phyloP scores from a whole-genome alignment of 2,888 invertebrate genomes.

The Polydesmus complanatus region DNA sequence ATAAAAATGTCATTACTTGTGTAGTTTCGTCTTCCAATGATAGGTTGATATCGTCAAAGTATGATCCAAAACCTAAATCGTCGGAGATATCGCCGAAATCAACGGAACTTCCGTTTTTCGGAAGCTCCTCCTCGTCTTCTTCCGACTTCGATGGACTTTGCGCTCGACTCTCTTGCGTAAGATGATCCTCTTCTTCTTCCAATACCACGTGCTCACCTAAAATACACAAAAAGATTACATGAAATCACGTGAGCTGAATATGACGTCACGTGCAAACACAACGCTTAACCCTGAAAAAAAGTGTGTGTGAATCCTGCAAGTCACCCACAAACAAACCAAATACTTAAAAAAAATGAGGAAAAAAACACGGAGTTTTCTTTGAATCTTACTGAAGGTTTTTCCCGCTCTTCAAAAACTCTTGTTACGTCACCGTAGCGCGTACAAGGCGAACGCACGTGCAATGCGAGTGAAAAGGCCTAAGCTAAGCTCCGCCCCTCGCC shows the following conservation, averaged over 20 bases:
- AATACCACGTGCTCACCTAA: constrained; percentile 13
- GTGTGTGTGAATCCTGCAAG: no score
- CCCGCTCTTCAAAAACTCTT: no score
- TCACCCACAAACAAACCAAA: neutral
- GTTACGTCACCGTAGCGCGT: no score
- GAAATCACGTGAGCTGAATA: neutral
- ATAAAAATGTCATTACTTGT: neutral
- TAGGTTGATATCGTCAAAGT: neutral
- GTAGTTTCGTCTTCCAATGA: neutral
- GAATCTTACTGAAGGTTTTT: neutral
- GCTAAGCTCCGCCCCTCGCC: no score
- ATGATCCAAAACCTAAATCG: neutral
- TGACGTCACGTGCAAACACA: neutral
- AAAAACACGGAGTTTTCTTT: neutral
- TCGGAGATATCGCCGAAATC: neutral
- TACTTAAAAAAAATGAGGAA: no score
- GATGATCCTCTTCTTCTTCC: neutral
- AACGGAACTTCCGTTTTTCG: neutral
- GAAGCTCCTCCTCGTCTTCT: neutral
- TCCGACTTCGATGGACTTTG: no score
- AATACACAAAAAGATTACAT: neutral
- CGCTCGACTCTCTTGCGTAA: no score
- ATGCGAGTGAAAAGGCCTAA: neutral
- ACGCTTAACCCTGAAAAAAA: constrained; percentile 13
- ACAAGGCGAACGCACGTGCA: neutral